Evolutionary conservation across 2,888 invertebrate species (phyloP), one percentile per base, ranked within the genome.

Genomic region (Temnothorax rugatulus): DNA sequence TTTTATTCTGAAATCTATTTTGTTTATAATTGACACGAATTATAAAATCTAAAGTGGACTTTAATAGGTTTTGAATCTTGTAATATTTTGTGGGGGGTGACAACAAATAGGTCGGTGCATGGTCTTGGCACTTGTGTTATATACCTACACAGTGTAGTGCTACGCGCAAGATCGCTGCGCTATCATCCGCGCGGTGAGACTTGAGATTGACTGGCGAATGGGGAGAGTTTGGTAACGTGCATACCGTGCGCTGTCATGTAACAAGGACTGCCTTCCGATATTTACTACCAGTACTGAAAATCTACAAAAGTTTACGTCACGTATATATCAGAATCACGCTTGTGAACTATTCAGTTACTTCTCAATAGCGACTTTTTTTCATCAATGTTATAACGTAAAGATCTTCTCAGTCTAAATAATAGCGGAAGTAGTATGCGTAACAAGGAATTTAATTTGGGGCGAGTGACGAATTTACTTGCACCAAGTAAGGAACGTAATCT

Each of bases 391-490:
- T 44, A 50, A 64, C 25, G 13, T 21, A 25, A 41, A 25, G 13
- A 54, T 44, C 13, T 38, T 41, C 9, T 29, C 29, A n/a, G 34
- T 29, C 54, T 77, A 68, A 77, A 77, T 68, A 54, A 54, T 68
- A 68, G 21, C 3, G 8, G 13, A 50, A 21, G 29, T 15, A 18
- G 5, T 54, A n/a, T 15, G 29, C 34, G 25, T 9, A 13, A 18
- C 8, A 15, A 66, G 41, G 9, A 77, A 76, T 52, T 76, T 64
- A 66, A 79, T 79, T 69, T 77, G 15, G 25, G 15, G 25, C 66
- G 7, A 63, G n/a, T 41, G 54, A 68, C 29, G 38, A 41, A 66
- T 52, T 66, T 11, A n/a, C 68, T 68, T 41, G 41, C 9, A 2
- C n/a, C 21, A 38, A 8, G 25, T 64, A 77, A 68, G 44, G n/a